These are phyloP conservation scores for Rhopalosiphum padi DNA, from an alignment of 1,140 invertebrate genomes.

Conservation along the genomic window DNA sequence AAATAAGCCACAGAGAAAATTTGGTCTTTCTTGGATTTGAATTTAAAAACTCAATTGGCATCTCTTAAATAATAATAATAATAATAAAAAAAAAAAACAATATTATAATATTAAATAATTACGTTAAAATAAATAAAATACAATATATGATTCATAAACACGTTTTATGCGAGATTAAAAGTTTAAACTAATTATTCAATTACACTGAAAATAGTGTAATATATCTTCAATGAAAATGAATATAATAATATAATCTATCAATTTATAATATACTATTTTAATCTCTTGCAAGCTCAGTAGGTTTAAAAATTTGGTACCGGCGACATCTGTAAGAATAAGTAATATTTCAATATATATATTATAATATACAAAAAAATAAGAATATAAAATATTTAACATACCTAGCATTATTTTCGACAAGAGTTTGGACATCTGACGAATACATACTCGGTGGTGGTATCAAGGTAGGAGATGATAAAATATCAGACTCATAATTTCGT, in stretches of 20 bases:
- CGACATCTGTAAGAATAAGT: slow-evolving; percentile 45
- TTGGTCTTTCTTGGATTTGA: not conserved
- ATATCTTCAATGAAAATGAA: not conserved
- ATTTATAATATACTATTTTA: slow-evolving; percentile 18
- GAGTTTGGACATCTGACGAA: slow-evolving; percentile 44
- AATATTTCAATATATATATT: not conserved
- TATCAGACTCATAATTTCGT: slow-evolving; percentile 53
- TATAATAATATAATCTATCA: not conserved
- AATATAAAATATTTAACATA: not conserved
- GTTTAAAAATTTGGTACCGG: slow-evolving; percentile 50
- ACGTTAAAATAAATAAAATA: not conserved
- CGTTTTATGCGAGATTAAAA: not conserved
- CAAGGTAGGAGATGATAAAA: slow-evolving; percentile 32
- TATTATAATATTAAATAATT: not conserved
- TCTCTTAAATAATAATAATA: not conserved
- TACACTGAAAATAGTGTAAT: not conserved
- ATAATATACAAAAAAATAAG: not conserved
- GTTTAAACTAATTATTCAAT: slow-evolving; percentile 28
- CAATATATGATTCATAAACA: slow-evolving; percentile 6
- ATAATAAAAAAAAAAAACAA: not conserved
- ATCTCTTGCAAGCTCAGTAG: slow-evolving; percentile 47
- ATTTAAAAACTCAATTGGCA: not conserved
- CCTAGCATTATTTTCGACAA: slow-evolving; percentile 56
- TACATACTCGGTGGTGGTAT: slow-evolving; percentile 50
- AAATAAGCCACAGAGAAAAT: slow-evolving; percentile 1